Evolutionary conservation across 2,113 vertebrate genomes (phyloP).

Genomic region (Pelecanoides urinatrix): DNA sequence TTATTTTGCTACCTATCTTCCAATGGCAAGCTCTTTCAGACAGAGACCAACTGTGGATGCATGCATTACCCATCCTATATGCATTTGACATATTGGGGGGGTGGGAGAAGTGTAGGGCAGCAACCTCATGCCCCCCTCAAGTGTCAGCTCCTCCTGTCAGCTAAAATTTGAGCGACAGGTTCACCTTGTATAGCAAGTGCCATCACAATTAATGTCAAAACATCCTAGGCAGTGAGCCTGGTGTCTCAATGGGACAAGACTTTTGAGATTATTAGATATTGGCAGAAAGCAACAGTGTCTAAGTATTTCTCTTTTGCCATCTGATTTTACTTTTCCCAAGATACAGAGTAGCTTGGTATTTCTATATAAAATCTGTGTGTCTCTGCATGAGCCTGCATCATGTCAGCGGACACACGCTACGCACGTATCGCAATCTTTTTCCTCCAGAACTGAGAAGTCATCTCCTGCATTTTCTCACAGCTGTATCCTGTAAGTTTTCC

Average conservation of each 20-base stretch:
- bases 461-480: background rate
- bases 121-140: background rate
- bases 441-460: background rate
- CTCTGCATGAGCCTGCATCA: background rate
- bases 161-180: background rate
- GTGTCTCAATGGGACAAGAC: background rate
- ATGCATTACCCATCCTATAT: background rate
- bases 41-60: background rate
- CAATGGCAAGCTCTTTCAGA: background rate
- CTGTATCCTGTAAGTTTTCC: background rate
- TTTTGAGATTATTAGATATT: background rate
- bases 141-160: background rate
- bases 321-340: background rate
- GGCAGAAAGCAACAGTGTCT: background rate
- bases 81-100: background rate
- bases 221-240: too few relatives aligned
- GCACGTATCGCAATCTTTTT: background rate
- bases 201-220: background rate
- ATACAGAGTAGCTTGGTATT: background rate
- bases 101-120: background rate
- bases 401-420: background rate
- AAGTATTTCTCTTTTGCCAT: background rate
- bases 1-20: background rate
- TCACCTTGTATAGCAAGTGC: background rate
- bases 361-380: background rate